Base-by-base conservation (phyloP, 2,797 vertebrate genomes). In the Neopelma chrysocephalum region DNA sequence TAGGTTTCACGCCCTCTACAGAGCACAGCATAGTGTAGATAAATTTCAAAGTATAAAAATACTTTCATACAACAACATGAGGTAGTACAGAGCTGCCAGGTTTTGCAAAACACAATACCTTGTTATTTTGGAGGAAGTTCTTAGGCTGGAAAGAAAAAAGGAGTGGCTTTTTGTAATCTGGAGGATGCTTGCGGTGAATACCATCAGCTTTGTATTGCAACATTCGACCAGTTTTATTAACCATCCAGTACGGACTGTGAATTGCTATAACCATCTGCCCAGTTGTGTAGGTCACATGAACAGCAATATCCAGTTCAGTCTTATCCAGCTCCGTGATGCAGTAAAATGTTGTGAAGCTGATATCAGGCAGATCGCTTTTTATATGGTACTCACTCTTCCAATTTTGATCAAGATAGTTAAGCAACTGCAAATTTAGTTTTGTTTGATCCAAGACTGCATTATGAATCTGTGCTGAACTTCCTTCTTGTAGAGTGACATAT, bases 171-270 rank as follows among this genome's bases (percentile, higher is more conserved):
- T 99, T 98, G 62, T 99, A 99, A 96, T 99, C 98, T 75, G 98
- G 98, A 21, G 99, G 98, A 96, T 99, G 99, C 92, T 99, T 99
- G 93, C 99, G 98, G 95, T 99, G 99, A 97, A 99, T 98, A 87
- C 99, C 99, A 86, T 99, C 99, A 8, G 99, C 99, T 97, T 99
- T 99, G 97, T 99, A 99, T 36, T 99, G 99, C 93, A 99, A 96
- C 98, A 99, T 96, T 79, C 99, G 98, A 48, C 98, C 97, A 0
- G 99, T 99, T 97, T 99, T 99, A 97, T 99, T 99, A 87, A 99
- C 98, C 99, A 99, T 99, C 99, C 99, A 99, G 70, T 99, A 99
- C 0, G 99, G 99, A 65, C 99, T 99, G 93, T 99, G 99, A 96
- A 99, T 97, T 42, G 98, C 98, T 85, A 99, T 92, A 92, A 98